Base-by-base conservation (phyloP, 2,797 vertebrate species). In the Synanceia verrucosa region DNA sequence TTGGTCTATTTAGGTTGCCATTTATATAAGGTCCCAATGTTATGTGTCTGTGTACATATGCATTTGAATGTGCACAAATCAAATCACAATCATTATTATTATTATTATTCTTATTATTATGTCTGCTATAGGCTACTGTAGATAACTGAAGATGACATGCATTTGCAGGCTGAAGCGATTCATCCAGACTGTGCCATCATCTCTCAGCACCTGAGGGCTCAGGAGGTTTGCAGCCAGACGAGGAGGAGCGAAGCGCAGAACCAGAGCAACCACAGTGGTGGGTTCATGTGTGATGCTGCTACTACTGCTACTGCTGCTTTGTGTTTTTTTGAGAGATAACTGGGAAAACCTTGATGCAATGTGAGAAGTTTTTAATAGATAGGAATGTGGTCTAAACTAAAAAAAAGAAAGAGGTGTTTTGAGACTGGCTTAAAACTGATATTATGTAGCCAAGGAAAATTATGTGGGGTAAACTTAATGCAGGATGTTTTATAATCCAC, bases 101-200 rank as follows among this genome's bases (percentile, higher is more conserved):
- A n/a, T n/a, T n/a, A n/a, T n/a, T n/a, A n/a, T n/a, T n/a, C n/a
- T n/a, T n/a, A n/a, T n/a, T n/a, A n/a, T n/a, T n/a, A 6, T 39
- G 50, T 60, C 37, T 60, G 39, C 13, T 29, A 37, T 9, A 2
- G 11, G 23, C 11, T 37, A 16, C 10, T n/a, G 41, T 2, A 34
- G 58, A 76, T 85, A 68, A 86, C 51, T 41, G 33, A 26, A 51
- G 13, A 70, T 79, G 50, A 81, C 63, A 76, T 34, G 14, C 70
- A 1, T 79, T 78, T 64, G 31, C 76, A 94, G 94, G 89, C 79
- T 24, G 82, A 84, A 31, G 87, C 88, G 0, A 94, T 94, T 43
- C 94, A 95, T 71, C 91, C 94, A 3, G 94, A 94, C 81, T 95
- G 94, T 72, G 93, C 89, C 78, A 93, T 95, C 66, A 88, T 94